These are phyloP conservation scores for Catagonus wagneri DNA, from an alignment of 2,113 vertebrate genomes.

Conservation along the genomic window DNA sequence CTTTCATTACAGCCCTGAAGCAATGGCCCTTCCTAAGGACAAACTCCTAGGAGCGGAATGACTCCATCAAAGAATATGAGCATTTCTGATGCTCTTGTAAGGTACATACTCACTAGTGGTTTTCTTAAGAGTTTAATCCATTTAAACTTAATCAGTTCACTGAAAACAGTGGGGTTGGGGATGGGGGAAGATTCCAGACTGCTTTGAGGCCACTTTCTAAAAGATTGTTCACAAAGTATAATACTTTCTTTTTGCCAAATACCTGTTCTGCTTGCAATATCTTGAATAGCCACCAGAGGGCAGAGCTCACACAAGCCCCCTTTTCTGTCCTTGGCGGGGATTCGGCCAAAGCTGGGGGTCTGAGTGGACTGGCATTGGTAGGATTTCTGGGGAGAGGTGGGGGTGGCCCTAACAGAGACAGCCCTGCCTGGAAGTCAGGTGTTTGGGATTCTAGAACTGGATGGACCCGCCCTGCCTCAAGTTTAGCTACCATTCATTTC, in stretches of 20 bases:
- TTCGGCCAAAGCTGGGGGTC: neutral
- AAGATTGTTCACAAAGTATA: neutral
- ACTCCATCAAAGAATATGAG: neutral
- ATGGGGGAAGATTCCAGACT: neutral
- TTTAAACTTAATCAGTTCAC: neutral
- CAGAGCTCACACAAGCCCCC: neutral
- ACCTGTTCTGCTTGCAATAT: neutral
- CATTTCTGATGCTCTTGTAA: constrained; percentile 21
- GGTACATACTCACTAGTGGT: neutral
- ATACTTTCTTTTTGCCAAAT: neutral
- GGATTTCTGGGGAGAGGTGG: neutral
- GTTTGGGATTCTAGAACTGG: neutral
- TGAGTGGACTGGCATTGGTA: neutral
- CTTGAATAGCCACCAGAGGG: neutral
- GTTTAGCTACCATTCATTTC: neutral
- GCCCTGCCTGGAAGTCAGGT: neutral
- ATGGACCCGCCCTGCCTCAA: neutral
- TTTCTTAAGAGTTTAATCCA: neutral
- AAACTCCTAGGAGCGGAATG: neutral
- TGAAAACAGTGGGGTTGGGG: neutral
- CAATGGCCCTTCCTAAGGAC: neutral
- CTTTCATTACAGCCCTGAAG: neutral
- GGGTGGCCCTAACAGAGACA: neutral
- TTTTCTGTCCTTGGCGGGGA: neutral
- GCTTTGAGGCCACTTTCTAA: neutral